phyloP scores from a whole-genome alignment of 2,888 invertebrate genomes.

The Micoletzkya japonica region DNA sequence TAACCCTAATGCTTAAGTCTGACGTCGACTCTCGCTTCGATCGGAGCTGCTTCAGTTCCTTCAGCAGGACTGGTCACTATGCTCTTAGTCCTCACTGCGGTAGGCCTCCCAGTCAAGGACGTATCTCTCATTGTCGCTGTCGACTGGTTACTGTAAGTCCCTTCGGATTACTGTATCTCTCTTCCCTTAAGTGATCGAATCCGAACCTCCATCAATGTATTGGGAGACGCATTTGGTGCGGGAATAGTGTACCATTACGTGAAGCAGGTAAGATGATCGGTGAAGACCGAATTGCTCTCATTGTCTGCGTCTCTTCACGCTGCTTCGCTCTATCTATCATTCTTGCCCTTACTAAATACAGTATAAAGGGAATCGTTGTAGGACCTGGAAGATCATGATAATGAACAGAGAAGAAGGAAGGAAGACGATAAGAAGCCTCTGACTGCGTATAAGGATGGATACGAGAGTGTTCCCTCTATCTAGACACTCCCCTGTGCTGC shows the following conservation, averaged over 20 bases:
- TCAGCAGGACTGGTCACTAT: constrained; percentile 64
- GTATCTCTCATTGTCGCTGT: constrained; percentile 68
- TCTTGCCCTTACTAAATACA: neutral
- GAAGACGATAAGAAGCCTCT: constrained; percentile 12
- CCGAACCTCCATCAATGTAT: constrained; percentile 70
- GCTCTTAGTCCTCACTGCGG: constrained; percentile 67
- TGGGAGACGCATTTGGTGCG: constrained; percentile 71
- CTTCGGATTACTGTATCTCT: neutral
- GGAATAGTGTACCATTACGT: constrained; percentile 70
- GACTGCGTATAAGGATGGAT: constrained; percentile 22
- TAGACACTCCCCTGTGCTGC: too few relatives aligned
- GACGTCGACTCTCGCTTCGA: constrained; percentile 93
- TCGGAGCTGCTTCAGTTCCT: constrained; percentile 91
- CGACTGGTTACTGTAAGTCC: constrained; percentile 68
- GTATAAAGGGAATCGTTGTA: neutral
- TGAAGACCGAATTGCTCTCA: neutral
- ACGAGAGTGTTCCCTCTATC: constrained; percentile 14
- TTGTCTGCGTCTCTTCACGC: too few relatives aligned
- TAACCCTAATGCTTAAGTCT: constrained; percentile 71
- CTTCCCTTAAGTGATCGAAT: constrained; percentile 67
- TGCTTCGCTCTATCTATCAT: too few relatives aligned
- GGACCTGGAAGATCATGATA: constrained; percentile 24
- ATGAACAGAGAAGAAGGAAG: constrained; percentile 15
- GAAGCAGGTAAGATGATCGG: constrained; percentile 52
- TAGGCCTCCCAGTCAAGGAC: constrained; percentile 67